phyloP scores from a whole-genome alignment of 1,140 invertebrate genomes.

The Cotesia chilonis region DNA sequence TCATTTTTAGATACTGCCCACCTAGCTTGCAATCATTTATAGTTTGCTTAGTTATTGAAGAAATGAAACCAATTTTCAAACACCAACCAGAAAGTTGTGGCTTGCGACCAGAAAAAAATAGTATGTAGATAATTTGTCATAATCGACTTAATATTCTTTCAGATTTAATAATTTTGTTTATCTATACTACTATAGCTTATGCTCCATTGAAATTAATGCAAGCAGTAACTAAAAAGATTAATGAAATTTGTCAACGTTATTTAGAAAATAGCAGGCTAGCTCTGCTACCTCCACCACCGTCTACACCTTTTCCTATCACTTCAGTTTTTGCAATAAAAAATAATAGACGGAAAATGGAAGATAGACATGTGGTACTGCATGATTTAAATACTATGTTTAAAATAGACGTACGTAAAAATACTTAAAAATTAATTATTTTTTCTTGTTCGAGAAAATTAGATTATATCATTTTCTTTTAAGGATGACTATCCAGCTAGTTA shows the following conservation, averaged over 20 bases:
- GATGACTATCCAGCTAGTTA: constrained; percentile 74
- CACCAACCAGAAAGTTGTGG: constrained; percentile 72
- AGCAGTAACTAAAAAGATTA: constrained; percentile 74
- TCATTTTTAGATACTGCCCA: constrained; percentile 74
- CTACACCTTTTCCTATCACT: constrained; percentile 64
- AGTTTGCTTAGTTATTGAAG: constrained; percentile 72
- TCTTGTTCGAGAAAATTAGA: constrained; percentile 14
- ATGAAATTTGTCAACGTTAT: constrained; percentile 74
- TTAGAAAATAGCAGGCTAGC: constrained; percentile 70
- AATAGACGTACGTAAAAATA: constrained; percentile 58
- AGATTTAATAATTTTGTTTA: not conserved
- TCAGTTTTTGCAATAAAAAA: constrained; percentile 80
- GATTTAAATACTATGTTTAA: constrained; percentile 76
- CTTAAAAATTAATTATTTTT: constrained; percentile 8
- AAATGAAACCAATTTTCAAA: constrained; percentile 70
- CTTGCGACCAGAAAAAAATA: constrained; percentile 67
- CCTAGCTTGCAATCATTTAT: constrained; percentile 71
- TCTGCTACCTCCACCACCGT: constrained; percentile 67
- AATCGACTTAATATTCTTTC: too few species aligned
- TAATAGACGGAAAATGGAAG: constrained; percentile 85
- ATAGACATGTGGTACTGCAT: constrained; percentile 80
- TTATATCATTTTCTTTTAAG: constrained; percentile 55
- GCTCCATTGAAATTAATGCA: constrained; percentile 78
- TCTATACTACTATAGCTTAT: constrained; percentile 69
- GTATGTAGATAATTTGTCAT: constrained; percentile 55